Evolutionary conservation across 2,113 vertebrate genomes (phyloP), one percentile per base, ranked within the genome.

Genomic region (Pseudorhombus dupliciocellatus): DNA sequence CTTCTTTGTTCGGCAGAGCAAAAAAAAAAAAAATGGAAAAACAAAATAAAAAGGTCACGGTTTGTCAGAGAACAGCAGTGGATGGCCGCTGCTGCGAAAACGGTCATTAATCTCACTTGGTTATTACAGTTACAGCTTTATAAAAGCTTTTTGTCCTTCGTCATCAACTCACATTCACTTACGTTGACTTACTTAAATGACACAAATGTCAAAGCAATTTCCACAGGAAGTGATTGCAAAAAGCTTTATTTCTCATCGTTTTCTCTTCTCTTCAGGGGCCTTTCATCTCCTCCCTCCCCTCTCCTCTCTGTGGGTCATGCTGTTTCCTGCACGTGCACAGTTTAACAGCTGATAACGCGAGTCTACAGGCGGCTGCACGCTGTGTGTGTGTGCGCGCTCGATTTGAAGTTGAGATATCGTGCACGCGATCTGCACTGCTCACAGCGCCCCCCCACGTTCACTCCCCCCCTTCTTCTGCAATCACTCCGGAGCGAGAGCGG

Each of bases 11-110:
- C 5, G 8, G 20, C 28, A 25, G 40, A 79, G 65, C 34, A 65
- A 40, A 26, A 28, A 28, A 79, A 68, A 28, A 65, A 40, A 26
- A 28, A 28, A 28, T 28, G 26, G 26, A 28, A 0, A 54, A 75
- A 20, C 22, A 8, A 37, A 37, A 37, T 37, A 62, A 70, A 70
- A 76, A 55, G 50, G 77, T 76, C 74, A 67, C 3, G 5, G 30
- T 28, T 10, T 31, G 20, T 61, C 7, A 6, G 24, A 18, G 10
- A 52, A 37, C 51, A 53, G 22, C 0, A 1, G 52, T 9, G 24
- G 1, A 61, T 50, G 30, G 44, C 34, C 56, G 30, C 11, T 2
- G 4, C 2, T 5, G 40, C 3, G 15, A 15, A 42, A 42, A 42
- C 3, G 9, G 9, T 15, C 11, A 42, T 16, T 42, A 15, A 42